phyloP scores from a whole-genome alignment of 2,797 vertebrate genomes.

The Danio kyathit region DNA sequence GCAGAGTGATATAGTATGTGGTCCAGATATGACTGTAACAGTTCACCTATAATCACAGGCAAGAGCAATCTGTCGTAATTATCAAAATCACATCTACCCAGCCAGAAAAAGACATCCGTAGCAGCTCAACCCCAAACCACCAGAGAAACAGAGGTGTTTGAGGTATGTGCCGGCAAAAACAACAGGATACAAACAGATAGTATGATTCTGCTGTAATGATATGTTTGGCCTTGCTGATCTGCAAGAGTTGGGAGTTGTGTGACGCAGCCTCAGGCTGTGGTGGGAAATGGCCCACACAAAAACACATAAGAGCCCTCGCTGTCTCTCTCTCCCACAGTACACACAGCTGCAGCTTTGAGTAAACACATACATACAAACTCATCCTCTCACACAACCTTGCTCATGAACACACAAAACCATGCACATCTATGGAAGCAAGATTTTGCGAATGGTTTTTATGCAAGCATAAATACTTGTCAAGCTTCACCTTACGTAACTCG shows the following conservation, averaged over 20 bases:
- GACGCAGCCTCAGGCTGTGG: conserved; percentile 19
- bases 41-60: conserved; percentile 10
- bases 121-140: neutral
- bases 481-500: neutral
- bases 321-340: neutral
- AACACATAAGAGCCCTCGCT: conserved; percentile 5
- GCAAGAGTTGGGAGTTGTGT: conserved; percentile 29
- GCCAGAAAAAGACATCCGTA: neutral
- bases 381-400: neutral
- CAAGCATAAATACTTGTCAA: neutral
- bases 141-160: conserved; percentile 3
- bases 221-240: conserved; percentile 42
- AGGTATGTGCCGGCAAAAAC: conserved; percentile 26
- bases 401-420: conserved; percentile 16
- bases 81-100: conserved; percentile 11
- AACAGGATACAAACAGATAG: conserved; percentile 38
- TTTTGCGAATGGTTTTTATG: neutral
- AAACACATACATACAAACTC: conserved; percentile 36
- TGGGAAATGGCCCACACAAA: conserved; percentile 20
- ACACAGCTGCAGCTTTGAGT: conserved; percentile 41
- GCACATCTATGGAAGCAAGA: conserved; percentile 8
- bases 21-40: neutral
- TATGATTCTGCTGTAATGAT: conserved; percentile 38
- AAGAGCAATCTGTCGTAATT: conserved; percentile 19
- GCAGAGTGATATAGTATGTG: neutral